phyloP scores from a whole-genome alignment of 2,888 invertebrate genomes.

The Coleophora flavipennella region DNA sequence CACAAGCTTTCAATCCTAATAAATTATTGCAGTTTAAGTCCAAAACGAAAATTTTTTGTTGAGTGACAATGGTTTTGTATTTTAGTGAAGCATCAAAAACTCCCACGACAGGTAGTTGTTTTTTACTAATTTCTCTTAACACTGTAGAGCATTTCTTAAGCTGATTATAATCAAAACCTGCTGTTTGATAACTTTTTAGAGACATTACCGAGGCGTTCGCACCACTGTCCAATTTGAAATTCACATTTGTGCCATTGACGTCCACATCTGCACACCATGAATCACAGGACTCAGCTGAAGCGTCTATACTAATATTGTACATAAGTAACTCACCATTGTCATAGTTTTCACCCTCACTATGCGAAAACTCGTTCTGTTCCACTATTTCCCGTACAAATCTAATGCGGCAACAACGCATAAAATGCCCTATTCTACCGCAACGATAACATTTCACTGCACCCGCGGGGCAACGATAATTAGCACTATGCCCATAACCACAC shows the following conservation, averaged over 20 bases:
- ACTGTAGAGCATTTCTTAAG: background rate
- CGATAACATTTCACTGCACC: background rate
- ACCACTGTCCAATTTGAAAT: conserved; percentile 8
- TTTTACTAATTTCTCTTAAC: conserved; percentile 5
- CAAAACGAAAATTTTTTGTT: conserved; percentile 2
- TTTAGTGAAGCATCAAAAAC: conserved; percentile 4
- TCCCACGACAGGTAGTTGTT: conserved; percentile 5
- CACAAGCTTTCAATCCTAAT: conserved; percentile 3
- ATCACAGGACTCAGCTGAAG: background rate
- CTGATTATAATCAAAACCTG: background rate
- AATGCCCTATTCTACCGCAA: conserved; percentile 3
- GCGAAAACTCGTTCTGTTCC: background rate
- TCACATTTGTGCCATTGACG: background rate
- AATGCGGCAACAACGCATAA: conserved; percentile 2
- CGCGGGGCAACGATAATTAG: background rate
- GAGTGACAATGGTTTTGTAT: background rate
- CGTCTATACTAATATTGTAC: conserved; percentile 2
- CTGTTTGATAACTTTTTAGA: background rate
- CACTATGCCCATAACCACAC: background rate
- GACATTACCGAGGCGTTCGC: conserved; percentile 7
- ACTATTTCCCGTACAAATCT: background rate
- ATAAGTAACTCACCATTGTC: conserved; percentile 5
- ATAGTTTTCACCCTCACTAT: background rate
- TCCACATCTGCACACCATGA: background rate
- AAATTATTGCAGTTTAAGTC: conserved; percentile 8